Evolutionary conservation across 2,113 vertebrate genomes (phyloP).

Genomic region (Accipiter cooperii): DNA sequence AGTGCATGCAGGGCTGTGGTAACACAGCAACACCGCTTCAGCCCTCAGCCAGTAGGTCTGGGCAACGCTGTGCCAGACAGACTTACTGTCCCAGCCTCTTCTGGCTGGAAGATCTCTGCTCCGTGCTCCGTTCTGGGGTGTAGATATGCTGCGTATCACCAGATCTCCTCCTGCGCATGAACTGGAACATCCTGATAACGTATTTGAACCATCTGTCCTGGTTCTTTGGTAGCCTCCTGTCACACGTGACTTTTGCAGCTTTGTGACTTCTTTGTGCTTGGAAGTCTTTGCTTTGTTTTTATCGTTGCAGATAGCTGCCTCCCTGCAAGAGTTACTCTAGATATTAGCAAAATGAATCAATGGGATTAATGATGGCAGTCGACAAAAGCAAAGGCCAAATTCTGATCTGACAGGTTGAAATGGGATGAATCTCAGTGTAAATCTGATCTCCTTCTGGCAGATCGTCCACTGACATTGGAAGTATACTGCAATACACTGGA

Average conservation of each 20-base stretch:
- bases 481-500: neutral
- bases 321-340: neutral
- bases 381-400: neutral
- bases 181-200: accelerated
- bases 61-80: neutral
- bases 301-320: neutral
- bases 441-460: neutral
- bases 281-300: neutral
- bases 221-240: neutral
- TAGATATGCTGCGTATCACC: neutral
- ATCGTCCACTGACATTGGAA: neutral
- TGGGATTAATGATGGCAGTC: neutral
- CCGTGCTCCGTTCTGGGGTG: neutral
- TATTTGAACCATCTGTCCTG: neutral
- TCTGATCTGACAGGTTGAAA: neutral
- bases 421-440: neutral
- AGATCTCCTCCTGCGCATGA: neutral
- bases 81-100: neutral
- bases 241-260: neutral
- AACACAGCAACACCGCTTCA: neutral
- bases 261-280: neutral
- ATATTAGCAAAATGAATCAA: neutral
- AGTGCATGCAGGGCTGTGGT: neutral
- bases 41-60: neutral
- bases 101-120: neutral